Evolutionary conservation across 2,888 invertebrate genomes (phyloP).

Genomic region (Agelastica alni): DNA sequence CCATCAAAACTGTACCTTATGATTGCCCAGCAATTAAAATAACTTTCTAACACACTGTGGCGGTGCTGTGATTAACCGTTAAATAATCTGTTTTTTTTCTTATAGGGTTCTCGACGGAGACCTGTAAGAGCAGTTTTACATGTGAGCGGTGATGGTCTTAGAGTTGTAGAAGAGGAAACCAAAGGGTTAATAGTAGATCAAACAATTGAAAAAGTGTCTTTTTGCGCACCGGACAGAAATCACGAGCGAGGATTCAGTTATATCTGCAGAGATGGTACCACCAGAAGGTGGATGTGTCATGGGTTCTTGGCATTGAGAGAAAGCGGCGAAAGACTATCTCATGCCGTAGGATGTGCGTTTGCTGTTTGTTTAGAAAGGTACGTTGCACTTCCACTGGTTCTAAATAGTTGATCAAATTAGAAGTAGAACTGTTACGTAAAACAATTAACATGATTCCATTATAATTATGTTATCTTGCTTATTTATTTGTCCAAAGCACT

Average conservation of each 20-base stretch:
- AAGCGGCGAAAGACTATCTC: conserved; percentile 95
- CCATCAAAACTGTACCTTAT: no score
- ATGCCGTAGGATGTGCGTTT: conserved; percentile 99
- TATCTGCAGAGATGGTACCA: conserved; percentile 98
- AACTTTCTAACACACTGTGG: no score
- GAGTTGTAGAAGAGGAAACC: conserved; percentile 98
- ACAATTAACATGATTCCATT: no score
- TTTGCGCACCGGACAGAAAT: conserved; percentile 98
- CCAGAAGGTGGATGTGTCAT: conserved; percentile 99
- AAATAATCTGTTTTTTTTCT: no score
- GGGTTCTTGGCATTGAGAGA: conserved; percentile 96
- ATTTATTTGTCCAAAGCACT: no score
- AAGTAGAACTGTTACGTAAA: no score
- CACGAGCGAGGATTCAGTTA: conserved; percentile 98
- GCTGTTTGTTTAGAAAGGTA: conserved; percentile 89
- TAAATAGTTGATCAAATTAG: no score
- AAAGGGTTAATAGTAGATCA: conserved; percentile 99
- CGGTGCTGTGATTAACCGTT: no score
- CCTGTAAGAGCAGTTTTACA: conserved; percentile 88
- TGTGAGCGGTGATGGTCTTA: conserved; percentile 91
- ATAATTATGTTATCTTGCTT: no score
- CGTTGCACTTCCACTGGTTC: no score
- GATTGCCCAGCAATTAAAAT: no score
- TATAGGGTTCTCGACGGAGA: conserved; percentile 83
- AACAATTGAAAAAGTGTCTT: conserved; percentile 99